Percentiles rank a stretch among this genome's conserved stretches.
Conservation (phyloP, 2,888 invertebrate genomes). For the Apamea sordens region DNA sequence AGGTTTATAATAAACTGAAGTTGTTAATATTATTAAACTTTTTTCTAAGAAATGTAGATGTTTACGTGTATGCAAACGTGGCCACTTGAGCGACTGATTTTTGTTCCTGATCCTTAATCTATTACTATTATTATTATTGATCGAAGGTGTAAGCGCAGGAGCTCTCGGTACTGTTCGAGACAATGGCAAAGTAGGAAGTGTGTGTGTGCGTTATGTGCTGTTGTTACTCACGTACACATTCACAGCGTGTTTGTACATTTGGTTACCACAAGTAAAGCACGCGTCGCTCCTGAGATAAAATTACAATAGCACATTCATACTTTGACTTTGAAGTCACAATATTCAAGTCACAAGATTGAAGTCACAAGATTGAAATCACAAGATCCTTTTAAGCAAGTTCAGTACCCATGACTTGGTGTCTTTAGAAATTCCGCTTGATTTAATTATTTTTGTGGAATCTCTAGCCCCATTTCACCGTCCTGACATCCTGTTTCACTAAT, state of each 20-base stretch:
- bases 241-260: background rate
- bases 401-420: background rate
- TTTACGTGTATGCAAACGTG: too few relatives aligned
- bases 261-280: background rate
- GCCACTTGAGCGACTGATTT: too few relatives aligned
- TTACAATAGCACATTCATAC: background rate
- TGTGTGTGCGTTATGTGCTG: background rate
- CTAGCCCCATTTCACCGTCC: constrained; percentile 25
- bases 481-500: constrained; percentile 38
- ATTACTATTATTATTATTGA: too few relatives aligned
- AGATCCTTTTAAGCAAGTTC: background rate
- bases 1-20: too few relatives aligned
- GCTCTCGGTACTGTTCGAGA: background rate
- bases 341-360: too few relatives aligned
- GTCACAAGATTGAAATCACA: background rate
- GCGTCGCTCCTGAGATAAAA: background rate
- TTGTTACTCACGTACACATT: background rate
- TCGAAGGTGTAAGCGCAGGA: background rate
- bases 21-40: too few relatives aligned
- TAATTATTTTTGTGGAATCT: constrained; percentile 24
- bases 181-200: background rate
- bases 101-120: too few relatives aligned
- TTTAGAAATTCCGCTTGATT: constrained; percentile 5
- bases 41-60: too few relatives aligned
- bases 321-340: background rate